A percentile compares a stretch with the other conserved stretches of the same genome.
Conservation (phyloP, 2,888 invertebrate species). For the Pogonocherus hispidulus region DNA sequence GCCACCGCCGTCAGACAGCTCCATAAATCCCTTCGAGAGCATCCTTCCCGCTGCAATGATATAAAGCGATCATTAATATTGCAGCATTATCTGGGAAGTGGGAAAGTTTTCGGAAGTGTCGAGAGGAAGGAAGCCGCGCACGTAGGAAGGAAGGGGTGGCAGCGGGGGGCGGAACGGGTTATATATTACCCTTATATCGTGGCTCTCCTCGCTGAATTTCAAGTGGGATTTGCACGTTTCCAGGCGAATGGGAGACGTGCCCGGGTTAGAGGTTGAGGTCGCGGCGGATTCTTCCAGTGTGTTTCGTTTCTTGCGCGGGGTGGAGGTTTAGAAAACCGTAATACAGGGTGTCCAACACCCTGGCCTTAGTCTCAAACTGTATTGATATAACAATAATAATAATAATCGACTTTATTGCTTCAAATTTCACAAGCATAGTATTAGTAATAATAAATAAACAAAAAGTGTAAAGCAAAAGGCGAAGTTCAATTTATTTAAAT, state of each 20-base stretch:
- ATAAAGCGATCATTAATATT: conserved; percentile 61
- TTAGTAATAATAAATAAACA: too few relatives aligned
- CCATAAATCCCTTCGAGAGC: conserved; percentile 23
- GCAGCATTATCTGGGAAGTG: conserved; percentile 60
- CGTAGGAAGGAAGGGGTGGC: conserved; percentile 65
- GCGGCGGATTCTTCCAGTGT: not conserved
- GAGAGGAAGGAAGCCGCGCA: conserved; percentile 61
- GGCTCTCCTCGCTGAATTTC: conserved; percentile 58
- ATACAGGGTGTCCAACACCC: too few relatives aligned
- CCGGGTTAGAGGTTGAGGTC: conserved; percentile 35
- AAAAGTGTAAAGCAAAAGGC: too few relatives aligned
- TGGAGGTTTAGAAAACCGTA: too few relatives aligned
- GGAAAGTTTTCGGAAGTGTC: conserved; percentile 61
- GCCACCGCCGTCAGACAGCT: conserved; percentile 7
- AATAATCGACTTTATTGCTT: too few relatives aligned
- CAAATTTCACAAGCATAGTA: too few relatives aligned
- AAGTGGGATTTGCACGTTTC: conserved; percentile 58
- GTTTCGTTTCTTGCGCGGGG: too few relatives aligned
- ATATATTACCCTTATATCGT: conserved; percentile 62
- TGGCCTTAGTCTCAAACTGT: too few relatives aligned
- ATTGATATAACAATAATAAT: too few relatives aligned
- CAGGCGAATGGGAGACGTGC: conserved; percentile 43
- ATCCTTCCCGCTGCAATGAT: conserved; percentile 17
- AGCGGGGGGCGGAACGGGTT: conserved; percentile 57
- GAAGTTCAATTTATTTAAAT: too few relatives aligned